phyloP scores from a whole-genome alignment of 2,888 invertebrate genomes.

The Himalopsyche tibetana region DNA sequence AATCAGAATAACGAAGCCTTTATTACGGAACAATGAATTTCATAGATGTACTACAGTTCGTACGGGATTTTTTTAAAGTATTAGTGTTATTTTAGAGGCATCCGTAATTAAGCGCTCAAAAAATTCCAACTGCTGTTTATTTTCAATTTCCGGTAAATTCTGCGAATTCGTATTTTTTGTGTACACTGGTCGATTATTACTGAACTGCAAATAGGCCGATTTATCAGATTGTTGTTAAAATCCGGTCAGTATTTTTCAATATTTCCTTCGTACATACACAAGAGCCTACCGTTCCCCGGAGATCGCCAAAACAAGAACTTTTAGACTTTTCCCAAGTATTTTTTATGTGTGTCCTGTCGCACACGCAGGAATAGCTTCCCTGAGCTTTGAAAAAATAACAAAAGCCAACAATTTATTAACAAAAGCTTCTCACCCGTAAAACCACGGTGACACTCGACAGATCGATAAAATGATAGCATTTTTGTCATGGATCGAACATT shows the following conservation, averaged over 20 bases:
- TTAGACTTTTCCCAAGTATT: slow-evolving; percentile 13
- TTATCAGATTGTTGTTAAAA: slow-evolving; percentile 18
- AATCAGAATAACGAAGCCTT: no score
- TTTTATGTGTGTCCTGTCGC: slow-evolving; percentile 11
- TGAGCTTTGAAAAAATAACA: slow-evolving; percentile 15
- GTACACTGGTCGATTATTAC: slow-evolving; percentile 5
- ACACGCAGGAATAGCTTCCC: not conserved
- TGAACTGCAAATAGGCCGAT: slow-evolving; percentile 31
- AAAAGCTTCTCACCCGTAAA: not conserved
- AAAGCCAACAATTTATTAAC: slow-evolving; percentile 25
- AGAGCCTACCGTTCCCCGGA: not conserved
- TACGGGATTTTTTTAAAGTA: no score
- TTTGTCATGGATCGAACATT: not conserved
- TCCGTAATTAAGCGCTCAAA: not conserved
- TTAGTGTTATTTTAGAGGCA: not conserved
- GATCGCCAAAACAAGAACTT: not conserved
- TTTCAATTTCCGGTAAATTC: slow-evolving; percentile 4
- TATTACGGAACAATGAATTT: no score
- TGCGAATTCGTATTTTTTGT: slow-evolving; percentile 21
- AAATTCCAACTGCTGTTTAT: slow-evolving; percentile 17
- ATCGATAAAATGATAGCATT: slow-evolving; percentile 27
- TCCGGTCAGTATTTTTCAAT: slow-evolving; percentile 39
- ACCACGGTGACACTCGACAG: slow-evolving; percentile 5
- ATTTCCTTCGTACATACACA: not conserved
- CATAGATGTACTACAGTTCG: no score